phyloP scores from a whole-genome alignment of 2,888 invertebrate species.

The Apodemia hepburni region DNA sequence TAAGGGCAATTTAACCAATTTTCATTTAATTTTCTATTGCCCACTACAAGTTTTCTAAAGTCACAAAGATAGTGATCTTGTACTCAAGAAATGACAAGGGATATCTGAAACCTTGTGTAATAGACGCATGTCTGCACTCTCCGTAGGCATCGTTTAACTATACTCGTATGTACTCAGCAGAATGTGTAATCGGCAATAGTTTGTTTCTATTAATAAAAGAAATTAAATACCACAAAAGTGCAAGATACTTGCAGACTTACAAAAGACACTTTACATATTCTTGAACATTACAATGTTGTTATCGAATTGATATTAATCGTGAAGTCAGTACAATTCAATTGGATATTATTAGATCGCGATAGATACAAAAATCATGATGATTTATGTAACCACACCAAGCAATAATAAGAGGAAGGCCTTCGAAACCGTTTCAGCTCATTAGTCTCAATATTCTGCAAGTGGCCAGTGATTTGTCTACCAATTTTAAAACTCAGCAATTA shows the following conservation, averaged over 20 bases:
- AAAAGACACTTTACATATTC: not conserved
- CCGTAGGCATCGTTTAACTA: no score
- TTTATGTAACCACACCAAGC: slow-evolving; percentile 17
- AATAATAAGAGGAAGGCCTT: slow-evolving; percentile 40
- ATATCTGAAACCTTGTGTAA: no score
- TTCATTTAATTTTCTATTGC: no score
- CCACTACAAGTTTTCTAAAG: no score
- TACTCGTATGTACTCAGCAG: no score
- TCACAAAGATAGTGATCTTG: no score
- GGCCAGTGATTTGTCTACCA: slow-evolving; percentile 38
- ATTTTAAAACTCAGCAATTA: slow-evolving; percentile 37
- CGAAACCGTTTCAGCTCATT: slow-evolving; percentile 50
- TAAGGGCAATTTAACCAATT: no score
- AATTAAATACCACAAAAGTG: not conserved
- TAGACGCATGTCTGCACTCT: no score
- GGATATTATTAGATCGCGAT: not conserved
- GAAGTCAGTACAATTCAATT: not conserved
- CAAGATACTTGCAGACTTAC: not conserved
- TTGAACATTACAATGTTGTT: not conserved
- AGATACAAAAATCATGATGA: not conserved
- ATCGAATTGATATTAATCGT: not conserved
- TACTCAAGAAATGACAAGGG: no score
- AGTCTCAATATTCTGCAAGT: slow-evolving; percentile 34
- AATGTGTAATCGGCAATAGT: no score
- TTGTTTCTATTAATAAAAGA: no score